A percentile compares a stretch with the other conserved stretches of the same genome.
These are phyloP conservation scores for Nycticebus coucang DNA, from an alignment of 2,113 vertebrate species.

Conservation along the genomic window DNA sequence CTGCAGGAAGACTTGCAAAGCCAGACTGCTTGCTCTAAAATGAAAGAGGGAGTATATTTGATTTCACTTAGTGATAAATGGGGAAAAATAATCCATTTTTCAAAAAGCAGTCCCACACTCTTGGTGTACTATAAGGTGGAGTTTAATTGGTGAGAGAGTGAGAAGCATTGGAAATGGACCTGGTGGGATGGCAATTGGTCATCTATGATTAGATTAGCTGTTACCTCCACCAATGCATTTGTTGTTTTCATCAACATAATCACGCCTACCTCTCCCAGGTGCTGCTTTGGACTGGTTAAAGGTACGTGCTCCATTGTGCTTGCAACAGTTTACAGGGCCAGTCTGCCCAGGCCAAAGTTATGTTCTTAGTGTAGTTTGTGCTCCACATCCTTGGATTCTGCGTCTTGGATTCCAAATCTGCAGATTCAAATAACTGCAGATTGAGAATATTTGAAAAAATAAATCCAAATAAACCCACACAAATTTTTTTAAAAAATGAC, in stretches of 20 bases:
- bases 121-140: not conserved
- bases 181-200: not conserved
- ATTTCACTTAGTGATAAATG: constrained; percentile 18
- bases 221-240: no score
- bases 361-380: no score
- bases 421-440: not conserved
- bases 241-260: accelerated
- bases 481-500: not conserved
- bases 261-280: not conserved
- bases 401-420: not conserved
- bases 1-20: not conserved
- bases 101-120: not conserved
- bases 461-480: no score
- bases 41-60: not conserved
- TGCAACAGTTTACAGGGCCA: not conserved
- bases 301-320: not conserved
- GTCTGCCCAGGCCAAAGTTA: not conserved
- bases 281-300: not conserved
- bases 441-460: not conserved
- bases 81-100: not conserved
- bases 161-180: not conserved
- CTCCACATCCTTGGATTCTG: not conserved
- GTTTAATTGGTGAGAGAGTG: not conserved
- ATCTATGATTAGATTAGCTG: not conserved
- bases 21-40: not conserved